These are phyloP conservation scores for Chondrilla cf. caribensis DNA, from an alignment of 37 sponge, comb jelly and placozoan genomes.

Conservation along the genomic window DNA sequence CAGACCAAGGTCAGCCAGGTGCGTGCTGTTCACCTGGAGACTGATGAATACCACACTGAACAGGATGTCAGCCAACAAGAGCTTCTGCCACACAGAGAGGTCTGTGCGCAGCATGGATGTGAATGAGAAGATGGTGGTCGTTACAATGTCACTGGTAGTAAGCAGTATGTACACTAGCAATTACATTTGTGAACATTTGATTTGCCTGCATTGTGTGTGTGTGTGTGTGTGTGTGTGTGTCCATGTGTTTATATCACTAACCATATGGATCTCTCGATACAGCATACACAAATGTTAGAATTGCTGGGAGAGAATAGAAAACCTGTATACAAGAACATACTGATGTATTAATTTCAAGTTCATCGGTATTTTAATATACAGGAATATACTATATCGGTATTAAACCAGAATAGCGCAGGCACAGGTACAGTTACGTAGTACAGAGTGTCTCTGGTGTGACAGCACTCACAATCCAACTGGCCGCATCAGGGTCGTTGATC, in stretches of 20 bases:
- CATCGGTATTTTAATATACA: too few relatives aligned
- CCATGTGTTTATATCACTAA: neutral
- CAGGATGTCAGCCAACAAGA: neutral
- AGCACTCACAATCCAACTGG: conserved; percentile 19
- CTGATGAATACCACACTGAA: neutral
- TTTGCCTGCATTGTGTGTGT: too few relatives aligned
- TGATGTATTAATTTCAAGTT: too few relatives aligned
- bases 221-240: neutral
- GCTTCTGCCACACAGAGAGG: conserved; percentile 11
- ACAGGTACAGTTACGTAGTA: too few relatives aligned
- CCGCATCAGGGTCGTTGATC: conserved; percentile 10
- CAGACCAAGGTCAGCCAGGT: neutral
- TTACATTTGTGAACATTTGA: too few relatives aligned
- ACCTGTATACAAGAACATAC: neutral
- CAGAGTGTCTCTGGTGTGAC: too few relatives aligned
- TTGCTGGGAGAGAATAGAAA: neutral
- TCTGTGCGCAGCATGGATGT: neutral
- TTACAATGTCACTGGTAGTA: neutral
- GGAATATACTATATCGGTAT: too few relatives aligned
- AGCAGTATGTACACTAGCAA: too few relatives aligned
- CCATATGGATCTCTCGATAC: neutral
- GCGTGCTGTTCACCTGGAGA: neutral
- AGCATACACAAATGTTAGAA: neutral
- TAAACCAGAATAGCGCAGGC: too few relatives aligned
- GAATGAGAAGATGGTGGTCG: neutral